Conservation (phyloP, 2,888 invertebrate genomes). For the Parelbella ahira region DNA sequence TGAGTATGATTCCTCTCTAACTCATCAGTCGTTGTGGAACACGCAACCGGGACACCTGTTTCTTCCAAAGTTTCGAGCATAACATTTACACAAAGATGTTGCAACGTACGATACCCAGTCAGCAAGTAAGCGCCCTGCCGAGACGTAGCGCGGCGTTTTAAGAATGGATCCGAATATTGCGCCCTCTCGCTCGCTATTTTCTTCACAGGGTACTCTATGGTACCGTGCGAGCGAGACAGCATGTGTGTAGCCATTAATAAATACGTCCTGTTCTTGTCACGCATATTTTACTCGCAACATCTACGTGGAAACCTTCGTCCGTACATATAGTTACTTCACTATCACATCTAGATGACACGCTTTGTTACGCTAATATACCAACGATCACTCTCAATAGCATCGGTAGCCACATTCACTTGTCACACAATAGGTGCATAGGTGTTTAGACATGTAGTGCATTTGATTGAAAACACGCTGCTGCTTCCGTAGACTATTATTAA, state of each 20-base stretch:
- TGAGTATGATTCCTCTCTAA: constrained; percentile 83
- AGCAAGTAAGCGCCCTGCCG: no score
- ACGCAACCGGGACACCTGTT: constrained; percentile 27
- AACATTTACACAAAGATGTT: constrained; percentile 39
- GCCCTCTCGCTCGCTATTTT: no score
- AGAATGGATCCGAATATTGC: no score
- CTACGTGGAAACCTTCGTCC: constrained; percentile 46
- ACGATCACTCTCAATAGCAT: constrained; percentile 7
- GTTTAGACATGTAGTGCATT: constrained; percentile 47
- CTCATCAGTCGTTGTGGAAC: constrained; percentile 35
- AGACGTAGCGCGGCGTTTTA: no score
- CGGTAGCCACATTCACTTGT: not conserved
- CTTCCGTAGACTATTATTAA: no score
- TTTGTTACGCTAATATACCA: constrained; percentile 7
- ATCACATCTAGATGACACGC: constrained; percentile 11
- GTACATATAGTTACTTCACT: constrained; percentile 5
- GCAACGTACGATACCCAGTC: constrained; percentile 28
- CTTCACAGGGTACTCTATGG: no score
- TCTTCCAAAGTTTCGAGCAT: constrained; percentile 4
- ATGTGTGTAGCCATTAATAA: no score
- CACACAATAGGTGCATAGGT: constrained; percentile 2
- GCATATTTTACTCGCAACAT: constrained; percentile 68
- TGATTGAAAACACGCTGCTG: no score
- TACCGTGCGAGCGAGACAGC: no score
- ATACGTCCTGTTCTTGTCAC: no score